Base-by-base conservation (phyloP, 2,113 vertebrate species). In the Osmerus eperlanus region DNA sequence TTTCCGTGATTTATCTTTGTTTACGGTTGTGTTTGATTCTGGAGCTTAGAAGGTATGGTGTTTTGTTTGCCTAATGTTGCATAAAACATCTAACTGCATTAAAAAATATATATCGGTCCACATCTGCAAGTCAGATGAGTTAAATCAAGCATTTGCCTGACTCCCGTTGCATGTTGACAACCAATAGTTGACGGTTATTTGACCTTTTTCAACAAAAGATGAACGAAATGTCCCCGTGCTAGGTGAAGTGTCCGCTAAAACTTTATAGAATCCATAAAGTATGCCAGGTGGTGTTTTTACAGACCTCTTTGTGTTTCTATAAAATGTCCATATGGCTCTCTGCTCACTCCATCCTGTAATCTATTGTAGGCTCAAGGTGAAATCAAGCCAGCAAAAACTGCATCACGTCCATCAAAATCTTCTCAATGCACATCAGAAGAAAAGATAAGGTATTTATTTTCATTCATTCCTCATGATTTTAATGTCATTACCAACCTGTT, bases 321-420 rank as follows among this genome's bases (percentile, higher is more conserved):
- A 53, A 68, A 74, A 74, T 68, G 53, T 76, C 74, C 71, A 23
- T 63, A 58, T 75, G 71, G 65, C 32, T 19, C 29, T 41, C 15
- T n/a, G 54, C 41, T 47, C 15, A 56, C 54, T n/a, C 14, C 54
- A 5, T n/a, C 3, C 54, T 56, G 54, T 56, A 2, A 11, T 47
- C 41, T 47, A 47, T 9, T 66, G 80, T 18, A 92, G 92, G 82
- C 82, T 68, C 68, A 85, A 81, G 89, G 83, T 71, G 86, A 91
- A 81, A 75, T 92, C 81, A 90, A 81, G 78, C 73, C 58, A 72
- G 83, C 29, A 18, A 78, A 79, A 67, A 16, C 28, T 1, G 16
- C 41, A 61, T 19, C 47, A n/a, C 77, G 36, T 69, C 78, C 32
- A 5, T 4, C 29, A 53, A 74, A 41, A 77, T 72, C 9, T 5